Base-by-base conservation (phyloP, 1,140 invertebrate species). In the Conus betulinus region DNA sequence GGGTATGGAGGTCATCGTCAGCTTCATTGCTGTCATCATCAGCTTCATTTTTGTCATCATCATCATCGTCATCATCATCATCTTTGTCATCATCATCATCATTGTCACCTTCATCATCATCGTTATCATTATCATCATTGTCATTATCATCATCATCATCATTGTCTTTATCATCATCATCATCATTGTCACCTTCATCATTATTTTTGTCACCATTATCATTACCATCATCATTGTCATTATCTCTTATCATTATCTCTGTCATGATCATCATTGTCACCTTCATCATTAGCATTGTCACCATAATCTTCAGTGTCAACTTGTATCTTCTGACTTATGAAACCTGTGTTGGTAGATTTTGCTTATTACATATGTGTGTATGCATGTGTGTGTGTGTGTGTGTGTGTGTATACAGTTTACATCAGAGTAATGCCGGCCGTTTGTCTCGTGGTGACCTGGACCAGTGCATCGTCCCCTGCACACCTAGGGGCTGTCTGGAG, bases 401-500 rank as follows among this genome's bases (percentile, higher is more conserved):
- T 71, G 67, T 71, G 67, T 71, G 67, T 71, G 67, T 71, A 17
- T 13, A 79, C 87, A 98, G 98, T 23, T 96, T 99, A 81, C 97
- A 98, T 94, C 98, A 98, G 17, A 96, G 97, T 13, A 99, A 99
- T 95, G 98, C 99, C 95, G 98, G 98, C n/a, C 97, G 97, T 92
- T 91, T 96, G n/a, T 91, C 95, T 13, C 94, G 96, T 89, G 98
- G 98, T 3, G 97, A 99, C 94, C 96, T 98, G 91, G 96, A 96
- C 55, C 89, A 84, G 20, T 98, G 98, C 60, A 99, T 99, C 94
- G 93, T 99, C 23, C 98, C 98, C 0, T 99, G 98, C 93, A 99
- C 98, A 1, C 98, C 98, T 0, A 97, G 97, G 90, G 98, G 98
- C 17, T 98, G 98, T 93, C 96, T 99, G 88, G 98, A 99, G 94